These are phyloP conservation scores for Vulpes ferrilata DNA, from an alignment of 2,113 vertebrate species.

Conservation along the genomic window DNA sequence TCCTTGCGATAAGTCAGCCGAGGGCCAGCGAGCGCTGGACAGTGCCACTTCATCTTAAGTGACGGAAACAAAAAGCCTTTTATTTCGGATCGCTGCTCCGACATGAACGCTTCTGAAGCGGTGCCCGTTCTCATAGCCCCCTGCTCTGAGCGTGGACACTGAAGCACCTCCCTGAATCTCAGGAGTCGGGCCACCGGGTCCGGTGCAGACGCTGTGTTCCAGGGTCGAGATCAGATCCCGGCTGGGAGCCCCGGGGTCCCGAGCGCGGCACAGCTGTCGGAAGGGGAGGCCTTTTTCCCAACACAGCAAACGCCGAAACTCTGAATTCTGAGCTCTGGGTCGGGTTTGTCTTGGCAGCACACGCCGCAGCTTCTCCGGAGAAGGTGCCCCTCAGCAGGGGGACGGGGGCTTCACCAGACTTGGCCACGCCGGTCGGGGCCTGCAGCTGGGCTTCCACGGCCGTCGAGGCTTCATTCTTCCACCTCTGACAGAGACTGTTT, in stretches of 20 bases:
- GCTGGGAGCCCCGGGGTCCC: neutral
- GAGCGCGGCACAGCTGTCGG: constrained; percentile 52
- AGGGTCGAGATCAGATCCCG: constrained; percentile 36
- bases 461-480: constrained; percentile 39
- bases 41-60: constrained; percentile 43
- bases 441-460: constrained; percentile 22
- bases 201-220: neutral
- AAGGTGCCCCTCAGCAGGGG: constrained; percentile 55
- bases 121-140: constrained; percentile 50
- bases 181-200: constrained; percentile 14
- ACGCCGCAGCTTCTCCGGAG: constrained; percentile 77
- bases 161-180: constrained; percentile 58
- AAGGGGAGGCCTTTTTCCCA: neutral
- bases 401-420: constrained; percentile 55
- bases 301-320: constrained; percentile 53
- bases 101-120: constrained; percentile 67
- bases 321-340: constrained; percentile 71
- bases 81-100: constrained; percentile 53
- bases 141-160: constrained; percentile 65
- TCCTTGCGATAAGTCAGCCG: neutral
- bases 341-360: constrained; percentile 73
- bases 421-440: constrained; percentile 29
- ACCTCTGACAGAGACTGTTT: constrained; percentile 71
- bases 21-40: neutral
- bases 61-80: constrained; percentile 71